These are phyloP conservation scores for Pogonognathellus flavescens DNA, from an alignment of 1,140 invertebrate species.

Conservation along the genomic window DNA sequence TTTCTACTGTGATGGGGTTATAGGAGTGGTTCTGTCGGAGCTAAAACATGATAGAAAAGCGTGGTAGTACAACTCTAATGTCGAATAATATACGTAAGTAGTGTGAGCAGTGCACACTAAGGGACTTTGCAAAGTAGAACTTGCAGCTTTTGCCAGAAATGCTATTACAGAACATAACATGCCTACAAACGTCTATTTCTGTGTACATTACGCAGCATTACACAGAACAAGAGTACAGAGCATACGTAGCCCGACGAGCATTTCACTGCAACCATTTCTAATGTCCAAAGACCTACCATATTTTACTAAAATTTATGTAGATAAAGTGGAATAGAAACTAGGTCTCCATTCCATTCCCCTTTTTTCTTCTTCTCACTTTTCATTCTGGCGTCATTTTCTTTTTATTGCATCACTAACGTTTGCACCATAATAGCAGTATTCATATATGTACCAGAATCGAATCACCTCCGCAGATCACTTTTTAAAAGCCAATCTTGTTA, in stretches of 20 bases:
- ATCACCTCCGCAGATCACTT: conserved; percentile 29
- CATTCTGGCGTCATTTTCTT: conserved; percentile 42
- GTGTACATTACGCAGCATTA: background rate
- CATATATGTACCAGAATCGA: background rate
- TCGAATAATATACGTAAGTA: conserved; percentile 21
- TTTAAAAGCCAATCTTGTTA: conserved; percentile 46
- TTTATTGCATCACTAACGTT: conserved; percentile 3
- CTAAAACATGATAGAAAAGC: background rate
- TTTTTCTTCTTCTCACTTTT: conserved; percentile 47
- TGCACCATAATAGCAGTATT: too few relatives aligned
- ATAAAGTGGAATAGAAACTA: conserved; percentile 41
- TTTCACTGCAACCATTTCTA: conserved; percentile 24
- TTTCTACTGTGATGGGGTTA: too few relatives aligned
- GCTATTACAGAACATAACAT: conserved; percentile 19
- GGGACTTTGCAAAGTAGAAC: conserved; percentile 20
- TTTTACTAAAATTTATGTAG: conserved; percentile 49
- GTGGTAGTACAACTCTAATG: background rate
- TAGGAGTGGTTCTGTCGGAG: too few relatives aligned
- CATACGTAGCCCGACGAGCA: background rate
- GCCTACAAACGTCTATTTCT: background rate
- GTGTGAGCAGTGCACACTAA: conserved; percentile 4
- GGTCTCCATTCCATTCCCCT: conserved; percentile 11
- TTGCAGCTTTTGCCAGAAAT: conserved; percentile 18
- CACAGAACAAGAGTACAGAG: background rate
- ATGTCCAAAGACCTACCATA: conserved; percentile 35